Conservation (phyloP, 2,888 invertebrate genomes). For the Cataglyphis livida region DNA sequence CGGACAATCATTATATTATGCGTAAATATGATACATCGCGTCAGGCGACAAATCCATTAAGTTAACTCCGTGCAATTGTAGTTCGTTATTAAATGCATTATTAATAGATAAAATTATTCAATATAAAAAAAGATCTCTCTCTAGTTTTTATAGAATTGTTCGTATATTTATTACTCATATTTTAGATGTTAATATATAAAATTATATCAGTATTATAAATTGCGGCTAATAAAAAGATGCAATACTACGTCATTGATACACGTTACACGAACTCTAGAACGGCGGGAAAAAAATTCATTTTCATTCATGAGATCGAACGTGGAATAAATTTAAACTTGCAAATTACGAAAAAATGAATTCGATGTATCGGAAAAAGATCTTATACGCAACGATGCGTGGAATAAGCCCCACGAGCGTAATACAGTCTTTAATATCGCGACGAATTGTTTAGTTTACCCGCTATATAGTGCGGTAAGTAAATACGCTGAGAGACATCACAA, state of each 20-base stretch:
- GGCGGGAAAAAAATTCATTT: neutral
- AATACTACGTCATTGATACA: neutral
- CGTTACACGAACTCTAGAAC: neutral
- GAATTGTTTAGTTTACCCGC: neutral
- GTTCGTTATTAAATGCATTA: neutral
- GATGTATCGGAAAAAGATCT: neutral
- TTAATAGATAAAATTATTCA: neutral
- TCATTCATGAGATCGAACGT: neutral
- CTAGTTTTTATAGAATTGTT: neutral
- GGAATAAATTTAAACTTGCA: neutral
- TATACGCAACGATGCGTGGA: neutral
- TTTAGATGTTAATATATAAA: too few species aligned
- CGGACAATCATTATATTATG: neutral
- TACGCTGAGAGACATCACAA: slow-evolving; percentile 69
- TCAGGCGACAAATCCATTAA: too few species aligned
- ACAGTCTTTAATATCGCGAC: neutral
- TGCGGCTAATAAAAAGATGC: too few species aligned
- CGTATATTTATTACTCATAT: neutral
- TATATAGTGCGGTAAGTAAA: slow-evolving; percentile 64
- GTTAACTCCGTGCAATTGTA: neutral
- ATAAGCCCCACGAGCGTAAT: neutral
- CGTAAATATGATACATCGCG: neutral
- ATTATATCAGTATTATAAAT: neutral
- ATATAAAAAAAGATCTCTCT: too few species aligned
- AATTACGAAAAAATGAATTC: neutral